Base-by-base conservation (phyloP, 2,888 invertebrate genomes). In the Hipparchia sbordonii region DNA sequence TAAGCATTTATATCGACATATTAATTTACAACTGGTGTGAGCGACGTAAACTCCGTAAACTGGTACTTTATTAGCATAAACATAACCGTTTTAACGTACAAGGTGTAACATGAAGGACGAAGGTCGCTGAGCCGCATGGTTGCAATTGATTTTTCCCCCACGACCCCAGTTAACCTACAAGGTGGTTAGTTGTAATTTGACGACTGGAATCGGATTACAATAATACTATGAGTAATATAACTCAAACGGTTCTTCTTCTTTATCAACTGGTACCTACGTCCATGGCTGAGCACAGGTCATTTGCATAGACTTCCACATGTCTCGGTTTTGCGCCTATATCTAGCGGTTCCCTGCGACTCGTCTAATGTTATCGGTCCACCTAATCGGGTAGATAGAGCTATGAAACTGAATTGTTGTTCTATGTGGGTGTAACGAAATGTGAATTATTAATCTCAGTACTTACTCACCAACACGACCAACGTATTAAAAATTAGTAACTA, bases 61-160 rank as follows among this genome's bases (percentile, higher is more conserved):
- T n/a, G 54, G 48, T 12, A 13, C 46, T 62, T 56, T 67, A 67
- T 61, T 61, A 72, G n/a, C 57, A 68, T 69, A 72, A 65, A 52
- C 67, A 59, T 65, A 72, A 68, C 60, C 57, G 61, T 60, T 66
- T 61, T 62, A 68, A 72, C 72, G 71, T 70, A 69, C 51, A 72
- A 68, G 61, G 63, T 70, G 70, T 70, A 70, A 65, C 72, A 65
- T 75, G 57, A 13, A 56, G 13, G 56, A 57, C 57, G 67, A 72
- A 73, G 73, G 75, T 75, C 66, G 62, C 66, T 72, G 66, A 51
- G 61, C 72, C 63, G 66, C 70, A 74, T 73, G 74, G 70, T 73
- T 57, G 52, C 65, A 67, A 77, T 77, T 73, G 76, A 77, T 77
- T 75, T 77, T 72, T 68, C 60, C 51, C 62, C 67, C 72, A 69